phyloP scores from a whole-genome alignment of 2,113 vertebrate genomes.

The Chauna torquata region DNA sequence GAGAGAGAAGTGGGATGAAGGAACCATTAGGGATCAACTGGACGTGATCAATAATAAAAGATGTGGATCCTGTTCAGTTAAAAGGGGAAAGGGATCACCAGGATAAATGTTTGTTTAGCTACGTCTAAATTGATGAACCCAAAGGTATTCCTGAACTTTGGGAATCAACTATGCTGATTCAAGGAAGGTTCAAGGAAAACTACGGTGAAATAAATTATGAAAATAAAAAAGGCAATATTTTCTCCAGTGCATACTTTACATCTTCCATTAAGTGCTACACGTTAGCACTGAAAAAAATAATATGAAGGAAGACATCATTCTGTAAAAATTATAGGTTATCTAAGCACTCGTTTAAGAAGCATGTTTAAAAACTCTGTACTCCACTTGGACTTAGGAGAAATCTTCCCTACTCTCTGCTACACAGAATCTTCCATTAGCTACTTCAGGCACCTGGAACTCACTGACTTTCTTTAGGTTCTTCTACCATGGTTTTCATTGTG shows the following conservation, averaged over 20 bases:
- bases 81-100: not conserved
- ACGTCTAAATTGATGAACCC: not conserved
- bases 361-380: not conserved
- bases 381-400: not conserved
- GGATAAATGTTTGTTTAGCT: not conserved
- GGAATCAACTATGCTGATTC: not conserved
- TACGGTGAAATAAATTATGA: not conserved
- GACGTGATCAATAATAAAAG: not conserved
- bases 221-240: not conserved
- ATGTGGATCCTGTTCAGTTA: not conserved
- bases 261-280: not conserved
- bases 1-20: not conserved
- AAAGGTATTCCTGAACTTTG: not conserved
- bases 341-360: not conserved
- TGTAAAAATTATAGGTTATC: not conserved
- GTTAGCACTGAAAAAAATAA: not conserved
- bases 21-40: not conserved
- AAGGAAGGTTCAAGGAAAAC: not conserved
- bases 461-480: not conserved
- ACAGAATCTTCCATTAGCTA: not conserved
- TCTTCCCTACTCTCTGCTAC: not conserved
- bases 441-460: not conserved
- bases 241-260: not conserved
- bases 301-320: not conserved
- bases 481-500: not conserved